Base-by-base conservation (phyloP, 2,797 vertebrate genomes). In the Pachyuromys duprasi region DNA sequence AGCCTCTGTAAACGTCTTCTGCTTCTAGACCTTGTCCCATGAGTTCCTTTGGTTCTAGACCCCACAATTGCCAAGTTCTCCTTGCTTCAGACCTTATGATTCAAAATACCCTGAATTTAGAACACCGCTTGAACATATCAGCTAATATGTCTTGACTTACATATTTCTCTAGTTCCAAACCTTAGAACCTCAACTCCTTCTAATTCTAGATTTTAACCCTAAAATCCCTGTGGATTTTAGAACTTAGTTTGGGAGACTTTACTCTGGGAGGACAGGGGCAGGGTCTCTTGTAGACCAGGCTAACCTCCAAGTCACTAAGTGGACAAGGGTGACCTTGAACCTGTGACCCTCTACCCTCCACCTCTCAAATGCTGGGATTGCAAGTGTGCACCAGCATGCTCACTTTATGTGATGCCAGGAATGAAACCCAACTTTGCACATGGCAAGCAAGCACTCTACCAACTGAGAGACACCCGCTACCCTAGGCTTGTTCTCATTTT, bases 171-270 rank as follows among this genome's bases (percentile, higher is more conserved):
- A 45, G 36, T 87, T 95, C 39, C 79, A 79, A 65, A 55, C 42
- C 36, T 86, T 70, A 76, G 0, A 74, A 13, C 22, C 45, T 57
- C 60, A 89, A 12, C 15, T 80, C 17, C 36, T 65, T 75, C 57
- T 69, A 7, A 65, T 80, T 91, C 70, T 92, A 90, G 70, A 69
- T n/a, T 17, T 45, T 57, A 69, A 8, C 18, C 15, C 81, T 63
- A 5, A 92, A 92, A 39, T 81, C n/a, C 14, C 63, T 79, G 20
- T 94, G 93, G 53, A 76, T 93, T 94, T 81, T 92, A 86, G 63
- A 92, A 76, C 62, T 72, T 9, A 1, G 45, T 70, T 65, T 94
- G 79, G 4, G 33, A 42, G 9, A 49, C 49, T 49, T 49, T 49
- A 49, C 18, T 20, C 22, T 28, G 57, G 28, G 31, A 17, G 65